These are phyloP conservation scores for Philonicus albiceps DNA, from an alignment of 2,888 invertebrate species.

Conservation along the genomic window DNA sequence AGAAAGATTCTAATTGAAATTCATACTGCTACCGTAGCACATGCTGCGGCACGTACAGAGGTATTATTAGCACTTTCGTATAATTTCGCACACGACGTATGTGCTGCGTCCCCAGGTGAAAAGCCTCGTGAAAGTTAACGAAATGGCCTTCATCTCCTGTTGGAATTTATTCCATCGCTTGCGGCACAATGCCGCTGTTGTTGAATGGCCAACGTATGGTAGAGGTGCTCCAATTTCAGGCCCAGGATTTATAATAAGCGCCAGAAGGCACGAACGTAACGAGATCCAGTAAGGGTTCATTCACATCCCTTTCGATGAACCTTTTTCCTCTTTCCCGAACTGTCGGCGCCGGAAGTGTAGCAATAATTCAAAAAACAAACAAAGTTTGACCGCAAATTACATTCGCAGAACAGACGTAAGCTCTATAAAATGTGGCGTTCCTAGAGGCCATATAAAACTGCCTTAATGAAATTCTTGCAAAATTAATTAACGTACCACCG, in stretches of 20 bases:
- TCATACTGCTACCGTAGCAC: not conserved
- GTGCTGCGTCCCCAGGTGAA: slow-evolving; percentile 4
- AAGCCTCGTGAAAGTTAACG: slow-evolving; percentile 11
- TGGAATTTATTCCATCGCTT: not conserved
- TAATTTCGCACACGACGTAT: not conserved
- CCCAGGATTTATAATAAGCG: not conserved
- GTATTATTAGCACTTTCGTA: not conserved
- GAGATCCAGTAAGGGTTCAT: not conserved
- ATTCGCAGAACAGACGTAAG: not conserved
- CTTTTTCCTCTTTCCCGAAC: not conserved
- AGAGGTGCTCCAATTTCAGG: not conserved
- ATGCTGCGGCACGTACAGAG: not conserved
- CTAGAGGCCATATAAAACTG: not conserved
- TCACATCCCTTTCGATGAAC: not conserved
- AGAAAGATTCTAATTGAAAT: not conserved
- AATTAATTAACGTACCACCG: not conserved
- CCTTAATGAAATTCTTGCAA: not conserved
- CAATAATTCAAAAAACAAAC: not conserved
- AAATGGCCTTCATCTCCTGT: not conserved
- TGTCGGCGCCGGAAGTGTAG: not conserved
- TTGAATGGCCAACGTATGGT: not conserved
- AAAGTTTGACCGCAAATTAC: not conserved
- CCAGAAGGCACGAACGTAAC: not conserved
- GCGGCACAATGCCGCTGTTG: not conserved
- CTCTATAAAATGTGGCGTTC: not conserved